phyloP scores from a whole-genome alignment of 1,140 invertebrate genomes.

The Aphidius gifuensis region DNA sequence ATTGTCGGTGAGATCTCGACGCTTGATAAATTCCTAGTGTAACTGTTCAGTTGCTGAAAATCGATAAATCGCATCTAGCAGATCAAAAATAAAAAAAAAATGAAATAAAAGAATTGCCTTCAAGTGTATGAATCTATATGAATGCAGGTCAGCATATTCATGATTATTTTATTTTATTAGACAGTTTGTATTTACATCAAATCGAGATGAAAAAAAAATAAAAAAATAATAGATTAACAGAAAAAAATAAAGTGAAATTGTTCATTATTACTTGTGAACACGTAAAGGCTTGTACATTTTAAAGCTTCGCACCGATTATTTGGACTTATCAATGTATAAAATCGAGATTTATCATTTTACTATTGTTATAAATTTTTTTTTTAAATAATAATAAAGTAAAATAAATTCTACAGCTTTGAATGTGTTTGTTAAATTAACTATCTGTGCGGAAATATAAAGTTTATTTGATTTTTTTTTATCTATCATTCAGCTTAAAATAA shows the following conservation, averaged over 20 bases:
- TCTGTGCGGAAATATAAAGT: no score
- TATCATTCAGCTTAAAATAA: no score
- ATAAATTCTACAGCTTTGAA: no score
- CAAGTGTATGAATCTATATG: constrained; percentile 20
- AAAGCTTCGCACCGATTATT: no score
- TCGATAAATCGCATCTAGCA: constrained; percentile 4
- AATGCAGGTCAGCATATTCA: constrained; percentile 1
- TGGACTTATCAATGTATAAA: no score
- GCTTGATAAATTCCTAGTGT: constrained; percentile 5
- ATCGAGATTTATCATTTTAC: no score
- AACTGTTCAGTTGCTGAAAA: neutral
- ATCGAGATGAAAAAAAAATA: constrained; percentile 18
- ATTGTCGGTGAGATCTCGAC: constrained; percentile 32
- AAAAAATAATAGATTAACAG: neutral
- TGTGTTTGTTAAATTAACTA: no score
- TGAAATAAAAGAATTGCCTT: constrained; percentile 10
- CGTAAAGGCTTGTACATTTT: neutral
- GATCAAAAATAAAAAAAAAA: constrained; percentile 18
- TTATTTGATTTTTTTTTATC: no score
- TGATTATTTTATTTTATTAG: constrained; percentile 10
- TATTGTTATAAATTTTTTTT: no score
- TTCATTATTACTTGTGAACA: constrained; percentile 8
- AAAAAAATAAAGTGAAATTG: constrained; percentile 19
- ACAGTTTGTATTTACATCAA: neutral
- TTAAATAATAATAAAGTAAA: no score